Evolutionary conservation across 1,140 invertebrate genomes (phyloP), one percentile per base, ranked within the genome.

Genomic region (Lepidurus arcticus): DNA sequence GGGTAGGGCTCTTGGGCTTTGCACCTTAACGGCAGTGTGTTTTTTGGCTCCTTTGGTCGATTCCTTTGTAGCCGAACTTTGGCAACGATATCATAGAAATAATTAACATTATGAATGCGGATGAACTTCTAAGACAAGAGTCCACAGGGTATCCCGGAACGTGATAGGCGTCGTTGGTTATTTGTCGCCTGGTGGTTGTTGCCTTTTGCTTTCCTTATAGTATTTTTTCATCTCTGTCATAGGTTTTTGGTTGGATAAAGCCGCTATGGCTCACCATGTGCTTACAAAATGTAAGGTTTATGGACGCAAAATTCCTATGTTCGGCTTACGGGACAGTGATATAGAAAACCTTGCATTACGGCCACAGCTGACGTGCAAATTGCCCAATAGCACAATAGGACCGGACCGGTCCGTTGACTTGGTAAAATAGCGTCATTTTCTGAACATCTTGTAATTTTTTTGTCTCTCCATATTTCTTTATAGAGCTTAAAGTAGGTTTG

Each of bases 1-100:
- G 53, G 53, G 53, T 65, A n/a, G 53, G 53, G 53, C 53, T 65
- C 16, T 65, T 65, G 53, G 53, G 21, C 53, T 65, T 65, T 65
- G 53, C 53, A 65, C 53, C 53, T 65, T 65, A 65, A 65, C 53
- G 53, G 53, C 53, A 13, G 53, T 65, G 53, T 65, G 53, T n/a
- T 34, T 34, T 34, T 34, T 65, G 53, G 21, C 16, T 65, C 53
- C 13, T 65, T 21, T 65, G 34, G 34, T 34, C 34, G 34, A 26
- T 34, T 34, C 21, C 21, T 65, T 65, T 1, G 16, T n/a, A 16
- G 16, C n/a, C 0, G n/a, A 7, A 65, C 16, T 65, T 65, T 21
- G 53, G 53, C 13, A 21, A 21, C 53, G 21, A 21, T 65, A 65
- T 7, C 13, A 7, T 65, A n/a, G 16, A 65, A 34, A 34, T 34